Evolutionary conservation across 2,888 invertebrate genomes (phyloP).

Genomic region (Rhagium mordax): DNA sequence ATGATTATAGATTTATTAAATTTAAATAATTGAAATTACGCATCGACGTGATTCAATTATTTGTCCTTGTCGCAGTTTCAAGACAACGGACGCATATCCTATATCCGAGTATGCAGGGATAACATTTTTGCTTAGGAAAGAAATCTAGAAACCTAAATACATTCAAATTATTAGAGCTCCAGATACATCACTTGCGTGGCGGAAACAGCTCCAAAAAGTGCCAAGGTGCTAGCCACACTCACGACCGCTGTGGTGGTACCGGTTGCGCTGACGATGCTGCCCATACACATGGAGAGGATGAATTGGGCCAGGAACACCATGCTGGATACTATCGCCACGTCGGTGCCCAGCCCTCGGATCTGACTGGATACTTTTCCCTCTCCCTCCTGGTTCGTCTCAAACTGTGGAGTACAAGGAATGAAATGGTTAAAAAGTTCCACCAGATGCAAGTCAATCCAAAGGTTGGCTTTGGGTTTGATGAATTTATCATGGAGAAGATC

Average conservation of each 20-base stretch:
- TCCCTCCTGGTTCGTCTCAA: conserved; percentile 74
- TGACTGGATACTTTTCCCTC: conserved; percentile 74
- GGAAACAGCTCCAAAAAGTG: conserved; percentile 86
- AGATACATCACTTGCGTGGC: conserved; percentile 93
- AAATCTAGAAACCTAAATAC: too few relatives aligned
- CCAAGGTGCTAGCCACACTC: conserved; percentile 86
- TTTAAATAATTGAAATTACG: too few relatives aligned
- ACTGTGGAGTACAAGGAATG: conserved; percentile 71
- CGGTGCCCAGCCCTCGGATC: conserved; percentile 93
- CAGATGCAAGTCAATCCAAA: too few relatives aligned
- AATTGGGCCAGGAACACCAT: conserved; percentile 97
- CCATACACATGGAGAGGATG: conserved; percentile 89
- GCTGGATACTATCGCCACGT: conserved; percentile 94
- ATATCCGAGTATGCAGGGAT: too few relatives aligned
- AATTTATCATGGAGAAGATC: too few relatives aligned
- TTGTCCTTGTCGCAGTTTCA: too few relatives aligned
- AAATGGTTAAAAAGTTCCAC: too few relatives aligned
- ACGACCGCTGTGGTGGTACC: conserved; percentile 93
- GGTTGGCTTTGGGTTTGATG: too few relatives aligned
- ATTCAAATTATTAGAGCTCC: conserved; percentile 80
- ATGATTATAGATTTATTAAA: too few relatives aligned
- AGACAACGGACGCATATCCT: too few relatives aligned
- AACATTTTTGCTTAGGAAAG: too few relatives aligned
- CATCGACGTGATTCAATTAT: too few relatives aligned
- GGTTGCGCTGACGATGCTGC: conserved; percentile 83